Conservation (phyloP, 2,797 vertebrate species). For the Agapornis canus region DNA sequence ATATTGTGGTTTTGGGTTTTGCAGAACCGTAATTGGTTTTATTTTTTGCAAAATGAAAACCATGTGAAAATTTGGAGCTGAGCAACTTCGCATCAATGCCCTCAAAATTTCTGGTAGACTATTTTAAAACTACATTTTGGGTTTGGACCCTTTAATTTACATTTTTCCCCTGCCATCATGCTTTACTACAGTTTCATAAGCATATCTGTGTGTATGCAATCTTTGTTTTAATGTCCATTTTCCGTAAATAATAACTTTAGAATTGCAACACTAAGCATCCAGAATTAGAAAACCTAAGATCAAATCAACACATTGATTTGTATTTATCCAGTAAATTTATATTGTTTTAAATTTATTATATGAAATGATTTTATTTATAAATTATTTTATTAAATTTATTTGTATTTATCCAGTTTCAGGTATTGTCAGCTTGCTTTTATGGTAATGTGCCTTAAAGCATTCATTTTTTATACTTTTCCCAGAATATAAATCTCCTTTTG, state of each 20-base stretch:
- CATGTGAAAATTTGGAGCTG: background rate
- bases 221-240: background rate
- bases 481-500: background rate
- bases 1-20: background rate
- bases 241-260: background rate
- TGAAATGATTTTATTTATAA: too few relatives aligned
- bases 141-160: constrained; percentile 19
- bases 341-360: too few relatives aligned
- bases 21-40: background rate
- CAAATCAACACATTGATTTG: background rate
- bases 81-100: background rate
- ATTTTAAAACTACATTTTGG: background rate
- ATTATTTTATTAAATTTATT: too few relatives aligned
- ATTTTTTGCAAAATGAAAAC: background rate
- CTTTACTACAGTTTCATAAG: background rate
- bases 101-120: background rate
- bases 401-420: too few relatives aligned
- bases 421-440: too few relatives aligned
- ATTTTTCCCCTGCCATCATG: background rate
- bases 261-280: background rate
- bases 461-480: background rate
- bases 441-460: too few relatives aligned
- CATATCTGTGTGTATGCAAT: background rate
- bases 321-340: too few relatives aligned
- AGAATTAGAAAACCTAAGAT: background rate